Evolutionary conservation across 2,888 invertebrate genomes (phyloP), one percentile per base, ranked within the genome.

Genomic region (Athalia rosae): DNA sequence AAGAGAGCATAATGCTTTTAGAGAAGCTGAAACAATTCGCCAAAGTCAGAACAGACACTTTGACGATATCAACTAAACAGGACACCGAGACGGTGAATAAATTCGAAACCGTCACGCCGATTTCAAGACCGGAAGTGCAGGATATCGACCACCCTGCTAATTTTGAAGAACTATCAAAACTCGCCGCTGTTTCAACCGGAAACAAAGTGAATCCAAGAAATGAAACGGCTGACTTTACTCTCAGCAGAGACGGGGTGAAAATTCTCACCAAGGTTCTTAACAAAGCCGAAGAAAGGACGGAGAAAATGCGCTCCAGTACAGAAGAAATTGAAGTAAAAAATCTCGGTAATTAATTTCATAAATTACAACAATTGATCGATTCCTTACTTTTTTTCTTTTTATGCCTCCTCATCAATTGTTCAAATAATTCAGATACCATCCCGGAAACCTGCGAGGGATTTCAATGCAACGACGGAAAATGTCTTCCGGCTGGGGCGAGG

Each of bases 231-330:
- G 93, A 92, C 83, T 93, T 93, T 82, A 92, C 92, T 0, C 86
- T 93, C 28, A 94, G 93, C 86, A 92, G 93, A 78, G 93, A 93
- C 62, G 94, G 94, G 1, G 92, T 94, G 78, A 92, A 93, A 85
- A 92, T 94, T 80, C 87, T 94, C 77, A 94, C 94, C 0, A 94
- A 94, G 90, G 92, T 93, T 0, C 92, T 92, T 77, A 93, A 93
- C 80, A 94, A 93, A 88, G 89, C 90, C 71, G 85, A 87, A 3
- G 82, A 84, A 6, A 79, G 82, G 0, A 79, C 76, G 13, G 81
- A 85, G 4, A 83, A 85, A 69, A 84, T 83, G 78, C 83, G 82
- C 4, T 82, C 84, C 4, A 84, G 84, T 0, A 83, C 85, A 0
- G 84, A 84, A 50, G 79, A 81, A 61, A 81, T 80, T 45, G 15